Percentiles rank a stretch among this genome's conserved stretches.
These are phyloP conservation scores for Himalopsyche tibetana DNA, from an alignment of 2,888 invertebrate genomes.

Conservation along the genomic window DNA sequence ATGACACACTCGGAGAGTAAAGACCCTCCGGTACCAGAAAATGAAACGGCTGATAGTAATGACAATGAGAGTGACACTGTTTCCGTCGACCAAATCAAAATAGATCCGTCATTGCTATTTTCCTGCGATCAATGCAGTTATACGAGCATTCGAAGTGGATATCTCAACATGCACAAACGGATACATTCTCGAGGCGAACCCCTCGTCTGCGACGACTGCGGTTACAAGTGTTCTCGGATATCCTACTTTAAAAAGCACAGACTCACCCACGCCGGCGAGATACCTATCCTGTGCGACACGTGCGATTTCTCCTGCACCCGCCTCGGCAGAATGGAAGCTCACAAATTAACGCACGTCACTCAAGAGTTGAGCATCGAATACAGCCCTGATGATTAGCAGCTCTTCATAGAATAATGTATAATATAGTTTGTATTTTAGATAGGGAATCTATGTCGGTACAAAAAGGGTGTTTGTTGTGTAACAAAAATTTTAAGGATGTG, in stretches of 20 bases:
- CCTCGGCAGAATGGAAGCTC: slow-evolving; percentile 51
- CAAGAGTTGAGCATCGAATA: slow-evolving; percentile 43
- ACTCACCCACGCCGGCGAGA: slow-evolving; percentile 51
- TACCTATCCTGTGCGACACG: slow-evolving; percentile 51
- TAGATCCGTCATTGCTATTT: slow-evolving; percentile 28
- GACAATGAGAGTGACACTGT: neutral
- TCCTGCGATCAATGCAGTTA: slow-evolving; percentile 63
- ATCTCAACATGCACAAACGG: slow-evolving; percentile 60
- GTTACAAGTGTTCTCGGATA: slow-evolving; percentile 59
- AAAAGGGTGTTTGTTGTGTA: neutral
- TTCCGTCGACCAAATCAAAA: neutral
- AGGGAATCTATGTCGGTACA: neutral
- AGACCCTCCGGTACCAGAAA: neutral
- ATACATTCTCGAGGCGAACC: slow-evolving; percentile 58
- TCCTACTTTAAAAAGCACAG: slow-evolving; percentile 60
- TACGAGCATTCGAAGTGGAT: slow-evolving; percentile 54
- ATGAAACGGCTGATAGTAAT: neutral
- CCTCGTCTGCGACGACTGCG: slow-evolving; percentile 59
- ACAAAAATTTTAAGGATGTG: neutral
- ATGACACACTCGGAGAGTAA: neutral
- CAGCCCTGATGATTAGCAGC: neutral
- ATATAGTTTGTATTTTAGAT: neutral
- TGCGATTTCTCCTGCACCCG: slow-evolving; percentile 56
- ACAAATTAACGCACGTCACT: slow-evolving; percentile 56
- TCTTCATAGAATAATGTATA: neutral